Conservation (phyloP, 2,113 vertebrate species). For the Cyanoramphus novaezelandiae region DNA sequence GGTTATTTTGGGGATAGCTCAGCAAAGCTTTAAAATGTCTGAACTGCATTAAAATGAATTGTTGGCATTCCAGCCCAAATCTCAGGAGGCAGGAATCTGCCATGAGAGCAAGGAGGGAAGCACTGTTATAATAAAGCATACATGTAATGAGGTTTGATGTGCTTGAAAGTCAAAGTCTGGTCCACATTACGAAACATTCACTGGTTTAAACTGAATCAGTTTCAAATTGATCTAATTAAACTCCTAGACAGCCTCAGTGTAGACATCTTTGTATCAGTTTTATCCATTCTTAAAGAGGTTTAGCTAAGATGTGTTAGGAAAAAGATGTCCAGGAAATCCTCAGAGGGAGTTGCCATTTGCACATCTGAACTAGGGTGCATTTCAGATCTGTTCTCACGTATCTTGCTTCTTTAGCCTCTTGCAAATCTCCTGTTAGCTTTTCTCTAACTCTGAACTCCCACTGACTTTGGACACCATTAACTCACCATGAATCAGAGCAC, state of each 20-base stretch:
- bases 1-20: constrained; percentile 53
- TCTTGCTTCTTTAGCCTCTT: not conserved
- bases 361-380: not conserved
- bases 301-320: not conserved
- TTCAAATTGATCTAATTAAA: constrained; percentile 62
- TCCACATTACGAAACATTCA: constrained; percentile 23
- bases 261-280: constrained; percentile 42
- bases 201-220: constrained; percentile 43
- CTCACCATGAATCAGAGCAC: not conserved
- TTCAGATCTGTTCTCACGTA: not conserved
- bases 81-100: constrained; percentile 65
- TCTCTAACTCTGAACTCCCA: not conserved
- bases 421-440: not conserved
- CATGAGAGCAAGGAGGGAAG: constrained; percentile 44
- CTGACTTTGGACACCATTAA: not conserved
- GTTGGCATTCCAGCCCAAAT: constrained; percentile 67
- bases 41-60: constrained; percentile 62
- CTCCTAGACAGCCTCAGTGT: constrained; percentile 1
- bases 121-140: constrained; percentile 1
- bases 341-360: not conserved
- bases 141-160: constrained; percentile 53
- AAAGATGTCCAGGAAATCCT: constrained; percentile 1
- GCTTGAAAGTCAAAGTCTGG: constrained; percentile 55
- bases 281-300: not conserved
- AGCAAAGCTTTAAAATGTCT: constrained; percentile 54